phyloP scores from a whole-genome alignment of 2,113 vertebrate species.

The Rhea pennata region DNA sequence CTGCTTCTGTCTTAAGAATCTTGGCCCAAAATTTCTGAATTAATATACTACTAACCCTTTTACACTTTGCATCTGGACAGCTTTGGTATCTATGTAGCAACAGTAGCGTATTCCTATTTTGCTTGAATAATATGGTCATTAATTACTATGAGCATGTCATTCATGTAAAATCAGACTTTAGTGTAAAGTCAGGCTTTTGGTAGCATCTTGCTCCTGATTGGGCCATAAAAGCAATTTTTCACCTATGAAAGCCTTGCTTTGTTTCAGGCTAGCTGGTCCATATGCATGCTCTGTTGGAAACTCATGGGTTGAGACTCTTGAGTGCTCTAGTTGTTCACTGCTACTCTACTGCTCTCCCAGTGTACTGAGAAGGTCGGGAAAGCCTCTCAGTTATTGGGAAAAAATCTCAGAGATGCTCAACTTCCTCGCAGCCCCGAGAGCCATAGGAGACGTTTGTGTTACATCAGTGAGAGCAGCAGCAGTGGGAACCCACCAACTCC shows the following conservation, averaged over 20 bases:
- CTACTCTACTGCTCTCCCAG: background rate
- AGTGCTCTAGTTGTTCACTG: background rate
- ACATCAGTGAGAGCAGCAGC: fast-evolving
- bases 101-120: background rate
- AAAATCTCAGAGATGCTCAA: background rate
- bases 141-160: background rate
- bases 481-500: background rate
- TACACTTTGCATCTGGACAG: background rate
- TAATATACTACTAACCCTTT: background rate
- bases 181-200: background rate
- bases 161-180: background rate
- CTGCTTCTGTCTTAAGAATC: background rate
- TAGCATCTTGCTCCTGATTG: background rate
- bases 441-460: fast-evolving
- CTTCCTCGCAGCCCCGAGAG: background rate
- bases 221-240: background rate
- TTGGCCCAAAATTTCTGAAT: background rate
- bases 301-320: background rate
- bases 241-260: background rate
- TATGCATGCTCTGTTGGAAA: background rate
- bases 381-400: background rate
- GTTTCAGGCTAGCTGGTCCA: background rate
- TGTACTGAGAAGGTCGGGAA: background rate
- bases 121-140: background rate
- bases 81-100: background rate